A percentile compares a stretch with the other conserved stretches of the same genome.
Conservation (phyloP, 1,140 invertebrate genomes). For the Pogonognathellus flavescens region DNA sequence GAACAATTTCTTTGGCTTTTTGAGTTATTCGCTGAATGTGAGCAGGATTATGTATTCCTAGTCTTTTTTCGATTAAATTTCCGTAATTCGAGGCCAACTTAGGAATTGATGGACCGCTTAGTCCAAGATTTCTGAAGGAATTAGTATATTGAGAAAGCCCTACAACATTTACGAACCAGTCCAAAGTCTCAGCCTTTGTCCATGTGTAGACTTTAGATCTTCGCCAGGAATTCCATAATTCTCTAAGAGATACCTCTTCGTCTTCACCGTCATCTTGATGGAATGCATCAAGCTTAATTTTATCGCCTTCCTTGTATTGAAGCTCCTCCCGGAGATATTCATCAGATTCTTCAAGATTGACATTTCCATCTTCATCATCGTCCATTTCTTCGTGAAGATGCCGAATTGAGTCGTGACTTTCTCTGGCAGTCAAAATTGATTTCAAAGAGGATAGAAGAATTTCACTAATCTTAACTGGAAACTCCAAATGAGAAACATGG, state of each 20-base stretch:
- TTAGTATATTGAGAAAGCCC: slow-evolving; percentile 93
- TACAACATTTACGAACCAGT: slow-evolving; percentile 90
- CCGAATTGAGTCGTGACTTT: slow-evolving; percentile 81
- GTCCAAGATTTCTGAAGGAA: slow-evolving; percentile 85
- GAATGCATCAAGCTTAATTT: slow-evolving; percentile 82
- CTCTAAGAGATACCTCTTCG: slow-evolving; percentile 94
- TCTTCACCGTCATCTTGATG: slow-evolving; percentile 88
- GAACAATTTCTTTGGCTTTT: slow-evolving; percentile 96
- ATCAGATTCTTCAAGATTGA: slow-evolving; percentile 92
- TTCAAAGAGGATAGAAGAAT: neutral
- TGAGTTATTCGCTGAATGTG: slow-evolving; percentile 95
- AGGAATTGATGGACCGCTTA: slow-evolving; percentile 89
- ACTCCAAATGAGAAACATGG: neutral
- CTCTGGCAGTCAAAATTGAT: neutral
- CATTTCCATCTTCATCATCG: slow-evolving; percentile 93
- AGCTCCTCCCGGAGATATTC: slow-evolving; percentile 95
- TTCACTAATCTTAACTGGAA: neutral
- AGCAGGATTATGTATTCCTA: slow-evolving; percentile 95
- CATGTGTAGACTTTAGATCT: slow-evolving; percentile 94
- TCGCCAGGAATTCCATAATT: slow-evolving; percentile 94
- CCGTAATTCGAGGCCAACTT: slow-evolving; percentile 91
- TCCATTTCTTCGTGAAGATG: slow-evolving; percentile 89
- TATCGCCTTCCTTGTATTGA: slow-evolving; percentile 91
- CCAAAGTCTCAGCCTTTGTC: slow-evolving; percentile 94
- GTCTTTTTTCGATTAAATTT: slow-evolving; percentile 84